Evolutionary conservation across 2,797 vertebrate genomes (phyloP).

Genomic region (Anguilla pacifica): DNA sequence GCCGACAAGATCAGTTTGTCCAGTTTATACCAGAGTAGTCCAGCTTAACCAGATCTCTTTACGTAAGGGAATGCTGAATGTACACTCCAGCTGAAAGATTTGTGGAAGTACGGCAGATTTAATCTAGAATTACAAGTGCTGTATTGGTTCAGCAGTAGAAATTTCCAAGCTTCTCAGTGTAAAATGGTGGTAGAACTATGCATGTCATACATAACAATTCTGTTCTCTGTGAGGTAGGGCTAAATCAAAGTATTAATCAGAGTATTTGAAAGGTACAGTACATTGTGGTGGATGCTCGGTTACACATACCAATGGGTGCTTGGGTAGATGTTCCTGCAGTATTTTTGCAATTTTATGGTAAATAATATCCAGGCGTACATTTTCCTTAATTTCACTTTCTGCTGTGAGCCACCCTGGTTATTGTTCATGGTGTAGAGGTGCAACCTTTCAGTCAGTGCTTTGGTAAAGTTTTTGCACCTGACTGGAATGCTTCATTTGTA

Average conservation of each 20-base stretch:
- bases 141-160: background rate
- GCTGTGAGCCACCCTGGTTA: background rate
- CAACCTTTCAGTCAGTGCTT: background rate
- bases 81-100: slow-evolving; percentile 15
- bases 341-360: background rate
- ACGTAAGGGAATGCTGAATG: slow-evolving; percentile 49
- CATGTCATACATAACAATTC: background rate
- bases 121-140: background rate
- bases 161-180: too few relatives aligned
- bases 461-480: background rate
- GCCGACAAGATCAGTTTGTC: slow-evolving; percentile 29
- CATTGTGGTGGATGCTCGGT: background rate
- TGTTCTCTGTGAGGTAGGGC: background rate
- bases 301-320: background rate
- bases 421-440: background rate
- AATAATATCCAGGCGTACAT: background rate
- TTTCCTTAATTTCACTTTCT: background rate
- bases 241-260: background rate
- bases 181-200: too few relatives aligned
- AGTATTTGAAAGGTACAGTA: background rate
- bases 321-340: too few relatives aligned
- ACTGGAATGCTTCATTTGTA: background rate
- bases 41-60: slow-evolving; percentile 41
- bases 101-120: background rate
- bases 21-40: slow-evolving; percentile 44